A percentile compares a stretch with the other conserved stretches of the same genome.
Conservation (phyloP, 64 coral and sea anemone genomes). For the Montipora cactus region DNA sequence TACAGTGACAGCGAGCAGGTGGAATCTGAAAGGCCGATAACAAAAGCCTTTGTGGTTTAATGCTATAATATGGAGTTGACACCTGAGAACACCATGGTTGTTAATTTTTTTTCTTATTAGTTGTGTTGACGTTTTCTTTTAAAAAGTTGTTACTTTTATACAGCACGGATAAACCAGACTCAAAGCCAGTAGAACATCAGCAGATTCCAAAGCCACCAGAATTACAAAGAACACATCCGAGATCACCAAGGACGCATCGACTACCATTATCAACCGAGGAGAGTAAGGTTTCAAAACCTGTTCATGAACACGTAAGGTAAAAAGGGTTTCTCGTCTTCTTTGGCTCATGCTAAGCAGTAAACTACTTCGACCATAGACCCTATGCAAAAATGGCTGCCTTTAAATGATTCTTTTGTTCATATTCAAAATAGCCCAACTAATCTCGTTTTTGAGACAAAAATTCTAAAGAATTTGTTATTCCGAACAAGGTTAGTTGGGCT, state of each 20-base stretch:
- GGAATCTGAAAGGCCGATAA: background rate
- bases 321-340: background rate
- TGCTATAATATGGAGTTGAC: background rate
- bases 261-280: background rate
- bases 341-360: no score
- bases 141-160: background rate
- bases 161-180: background rate
- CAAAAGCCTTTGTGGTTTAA: background rate
- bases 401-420: no score
- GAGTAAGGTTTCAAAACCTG: background rate
- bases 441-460: no score
- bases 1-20: background rate
- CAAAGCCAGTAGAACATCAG: background rate
- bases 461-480: no score
- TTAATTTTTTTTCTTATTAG: background rate
- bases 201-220: constrained; percentile 2
- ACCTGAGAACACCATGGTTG: no score
- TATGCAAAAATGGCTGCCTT: no score
- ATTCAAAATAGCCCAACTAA: no score
- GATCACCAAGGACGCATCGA: background rate
- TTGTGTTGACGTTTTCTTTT: background rate
- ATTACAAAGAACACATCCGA: background rate
- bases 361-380: no score
- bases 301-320: background rate
- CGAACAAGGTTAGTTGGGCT: no score